Percentiles rank a stretch among this genome's conserved stretches.
Conservation (phyloP, 2,888 invertebrate genomes). For the Cinara cedri region DNA sequence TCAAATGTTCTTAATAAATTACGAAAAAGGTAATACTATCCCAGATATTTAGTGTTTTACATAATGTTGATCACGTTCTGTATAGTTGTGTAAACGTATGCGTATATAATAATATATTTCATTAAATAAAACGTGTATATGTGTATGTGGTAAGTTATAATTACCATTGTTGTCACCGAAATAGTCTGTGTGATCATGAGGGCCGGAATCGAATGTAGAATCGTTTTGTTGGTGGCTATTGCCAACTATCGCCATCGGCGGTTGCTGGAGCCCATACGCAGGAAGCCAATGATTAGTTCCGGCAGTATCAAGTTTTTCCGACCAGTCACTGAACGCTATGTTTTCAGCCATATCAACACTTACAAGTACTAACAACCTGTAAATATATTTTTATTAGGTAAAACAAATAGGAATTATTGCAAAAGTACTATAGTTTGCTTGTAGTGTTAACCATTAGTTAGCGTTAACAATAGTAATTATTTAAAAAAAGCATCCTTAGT, state of each 20-base stretch:
- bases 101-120: background rate
- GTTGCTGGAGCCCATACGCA: slow-evolving; percentile 78
- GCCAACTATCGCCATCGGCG: slow-evolving; percentile 62
- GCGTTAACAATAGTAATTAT: background rate
- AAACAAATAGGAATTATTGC: background rate
- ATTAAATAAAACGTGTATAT: background rate
- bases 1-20: no score
- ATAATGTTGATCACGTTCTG: no score
- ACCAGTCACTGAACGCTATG: slow-evolving; percentile 72
- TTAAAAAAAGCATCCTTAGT: no score
- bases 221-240: slow-evolving; percentile 49
- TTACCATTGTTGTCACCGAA: slow-evolving; percentile 53
- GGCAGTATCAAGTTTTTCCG: slow-evolving; percentile 65
- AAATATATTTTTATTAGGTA: slow-evolving; percentile 6
- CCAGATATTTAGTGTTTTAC: no score
- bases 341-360: slow-evolving; percentile 66
- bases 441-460: background rate
- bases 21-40: no score
- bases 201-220: slow-evolving; percentile 37
- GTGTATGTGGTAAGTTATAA: slow-evolving; percentile 6
- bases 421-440: background rate
- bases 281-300: slow-evolving; percentile 80
- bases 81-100: no score
- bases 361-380: slow-evolving; percentile 26
- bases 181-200: slow-evolving; percentile 43